phyloP scores from a whole-genome alignment of 2,113 vertebrate genomes.

The Proterorhinus semilunaris region DNA sequence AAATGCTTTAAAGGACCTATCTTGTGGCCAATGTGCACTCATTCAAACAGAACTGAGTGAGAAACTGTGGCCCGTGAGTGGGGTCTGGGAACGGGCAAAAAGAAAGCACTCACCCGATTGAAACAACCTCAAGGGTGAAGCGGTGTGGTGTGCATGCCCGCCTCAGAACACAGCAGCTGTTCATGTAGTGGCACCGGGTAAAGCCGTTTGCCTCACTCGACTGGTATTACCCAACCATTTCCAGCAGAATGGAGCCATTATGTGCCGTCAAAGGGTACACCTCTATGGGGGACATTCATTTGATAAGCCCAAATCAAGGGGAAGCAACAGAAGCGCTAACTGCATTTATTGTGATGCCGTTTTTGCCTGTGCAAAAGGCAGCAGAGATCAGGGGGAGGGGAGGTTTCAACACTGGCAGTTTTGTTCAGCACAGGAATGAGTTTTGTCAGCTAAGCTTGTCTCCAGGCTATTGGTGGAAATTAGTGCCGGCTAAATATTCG shows the following conservation, averaged over 20 bases:
- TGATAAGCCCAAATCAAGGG: constrained; percentile 74
- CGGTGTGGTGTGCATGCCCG: constrained; percentile 60
- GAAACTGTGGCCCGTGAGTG: constrained; percentile 61
- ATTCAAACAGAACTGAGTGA: constrained; percentile 69
- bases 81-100: constrained; percentile 67
- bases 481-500: constrained; percentile 80
- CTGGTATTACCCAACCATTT: constrained; percentile 77
- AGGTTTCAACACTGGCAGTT: constrained; percentile 71
- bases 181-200: constrained; percentile 71
- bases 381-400: constrained; percentile 66
- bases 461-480: constrained; percentile 81
- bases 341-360: constrained; percentile 76
- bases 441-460: constrained; percentile 81
- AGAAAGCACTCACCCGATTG: constrained; percentile 73
- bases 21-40: constrained; percentile 72
- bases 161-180: constrained; percentile 74
- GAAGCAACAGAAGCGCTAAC: constrained; percentile 72
- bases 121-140: constrained; percentile 73
- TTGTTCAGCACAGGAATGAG: constrained; percentile 77
- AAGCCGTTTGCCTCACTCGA: constrained; percentile 72
- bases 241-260: constrained; percentile 77
- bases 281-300: constrained; percentile 74
- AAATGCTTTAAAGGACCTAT: constrained; percentile 72
- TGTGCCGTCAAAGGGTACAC: constrained; percentile 73
- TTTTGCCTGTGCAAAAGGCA: constrained; percentile 66